phyloP scores from a whole-genome alignment of 1,140 invertebrate species.

The Lepidostoma basale region DNA sequence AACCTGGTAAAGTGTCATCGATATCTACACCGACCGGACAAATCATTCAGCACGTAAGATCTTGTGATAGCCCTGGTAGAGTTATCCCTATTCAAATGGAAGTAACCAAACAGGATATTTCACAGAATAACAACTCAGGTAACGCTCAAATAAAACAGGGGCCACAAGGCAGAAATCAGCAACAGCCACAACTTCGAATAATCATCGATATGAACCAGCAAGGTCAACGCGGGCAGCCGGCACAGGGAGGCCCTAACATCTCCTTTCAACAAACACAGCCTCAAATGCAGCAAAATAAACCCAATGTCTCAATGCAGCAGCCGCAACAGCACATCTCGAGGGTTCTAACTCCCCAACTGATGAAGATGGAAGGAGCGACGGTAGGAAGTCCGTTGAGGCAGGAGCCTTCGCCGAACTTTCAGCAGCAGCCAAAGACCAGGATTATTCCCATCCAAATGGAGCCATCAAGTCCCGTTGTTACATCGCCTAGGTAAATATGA shows the following conservation, averaged over 20 bases:
- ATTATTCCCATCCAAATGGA: constrained; percentile 63
- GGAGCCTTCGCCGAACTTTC: constrained; percentile 49
- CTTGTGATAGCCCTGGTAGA: constrained; percentile 41
- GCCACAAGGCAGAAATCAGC: constrained; percentile 25
- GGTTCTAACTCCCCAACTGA: constrained; percentile 57
- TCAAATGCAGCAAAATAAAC: background rate
- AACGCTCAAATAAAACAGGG: constrained; percentile 36
- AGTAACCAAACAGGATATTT: constrained; percentile 52
- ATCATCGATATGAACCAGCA: constrained; percentile 55
- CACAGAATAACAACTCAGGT: constrained; percentile 49
- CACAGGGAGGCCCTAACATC: background rate
- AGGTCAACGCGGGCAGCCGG: constrained; percentile 16
- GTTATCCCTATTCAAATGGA: constrained; percentile 61
- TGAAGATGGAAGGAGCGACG: constrained; percentile 52
- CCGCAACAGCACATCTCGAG: constrained; percentile 59
- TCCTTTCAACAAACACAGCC: constrained; percentile 1
- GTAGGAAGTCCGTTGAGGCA: constrained; percentile 48
- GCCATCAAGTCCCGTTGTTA: constrained; percentile 46
- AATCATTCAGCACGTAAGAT: constrained; percentile 22
- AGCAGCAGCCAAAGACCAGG: constrained; percentile 56
- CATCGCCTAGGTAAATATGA: constrained; percentile 39
- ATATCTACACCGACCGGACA: constrained; percentile 10
- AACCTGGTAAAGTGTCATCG: constrained; percentile 14
- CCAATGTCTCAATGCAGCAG: constrained; percentile 46
- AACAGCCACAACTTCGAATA: constrained; percentile 56